Evolutionary conservation across 2,113 vertebrate genomes (phyloP), one percentile per base, ranked within the genome.

Genomic region (Gambusia holbrooki): DNA sequence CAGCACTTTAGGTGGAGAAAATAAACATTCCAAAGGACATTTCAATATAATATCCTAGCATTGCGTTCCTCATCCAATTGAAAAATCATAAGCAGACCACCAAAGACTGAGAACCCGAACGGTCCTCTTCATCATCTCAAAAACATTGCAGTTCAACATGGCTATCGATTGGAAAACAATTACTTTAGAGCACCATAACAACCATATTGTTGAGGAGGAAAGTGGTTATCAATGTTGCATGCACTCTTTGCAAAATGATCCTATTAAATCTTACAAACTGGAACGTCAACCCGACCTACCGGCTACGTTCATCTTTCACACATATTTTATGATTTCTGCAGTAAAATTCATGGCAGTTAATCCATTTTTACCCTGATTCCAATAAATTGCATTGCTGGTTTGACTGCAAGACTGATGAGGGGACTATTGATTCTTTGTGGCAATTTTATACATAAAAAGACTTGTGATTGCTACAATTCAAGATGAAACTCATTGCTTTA

Each of bases 291-390:
- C 51, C 7, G 22, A 25, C 51, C 51, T 22, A 25, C 17, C 2
- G 17, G 22, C 51, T n/a, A n/a, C 51, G 51, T 25, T 9, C 7
- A 10, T 29, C 27, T 68, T 45, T 48, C 19, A 48, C 9, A 30
- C 27, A 67, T 13, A 17, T 13, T 66, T 40, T 28, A 15, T 67
- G 25, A 62, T 42, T 25, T 45, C 14, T 67, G 35, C 37, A 17
- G 4, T 28, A n/a, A 28, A 51, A 35, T 51, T 51, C 61, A 76
- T 51, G 40, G 25, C 45, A 63, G 29, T 48, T 42, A 19, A 63
- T 51, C 60, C 27, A 69, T 60, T 62, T 69, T 48, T 28, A 29
- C 35, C 69, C 40, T 62, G 60, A 69, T 33, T 69, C 29, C 66
- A 22, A 35, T 69, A 35, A 62, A n/a, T 33, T 63, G 30, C 62